Conservation (phyloP, 1,140 invertebrate species). For the Reticulitermes speratus region DNA sequence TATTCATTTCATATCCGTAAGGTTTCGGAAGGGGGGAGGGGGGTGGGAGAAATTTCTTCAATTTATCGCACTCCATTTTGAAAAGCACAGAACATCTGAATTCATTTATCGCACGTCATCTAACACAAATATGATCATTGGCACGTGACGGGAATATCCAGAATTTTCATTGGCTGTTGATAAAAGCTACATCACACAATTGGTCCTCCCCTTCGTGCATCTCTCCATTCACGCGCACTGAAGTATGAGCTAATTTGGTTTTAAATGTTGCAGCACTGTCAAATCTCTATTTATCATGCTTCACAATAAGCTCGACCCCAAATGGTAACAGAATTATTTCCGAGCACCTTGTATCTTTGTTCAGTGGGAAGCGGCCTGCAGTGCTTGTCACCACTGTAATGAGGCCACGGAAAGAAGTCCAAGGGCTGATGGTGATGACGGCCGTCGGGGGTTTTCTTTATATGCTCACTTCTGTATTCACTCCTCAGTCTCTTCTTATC, state of each 20-base stretch:
- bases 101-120: slow-evolving; percentile 12
- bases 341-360: neutral
- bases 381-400: too few species aligned
- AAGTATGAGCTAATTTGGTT: slow-evolving; percentile 15
- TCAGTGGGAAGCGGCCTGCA: too few species aligned
- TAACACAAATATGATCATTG: neutral
- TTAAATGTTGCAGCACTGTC: neutral
- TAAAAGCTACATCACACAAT: neutral
- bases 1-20: too few species aligned
- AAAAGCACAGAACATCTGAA: neutral
- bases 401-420: too few species aligned
- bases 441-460: too few species aligned
- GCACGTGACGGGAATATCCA: slow-evolving; percentile 3
- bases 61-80: too few species aligned
- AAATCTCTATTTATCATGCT: neutral
- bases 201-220: neutral
- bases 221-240: neutral
- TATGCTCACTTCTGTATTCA: too few species aligned
- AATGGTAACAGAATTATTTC: neutral
- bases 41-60: too few species aligned
- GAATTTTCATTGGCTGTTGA: neutral
- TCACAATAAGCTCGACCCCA: neutral
- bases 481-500: too few species aligned
- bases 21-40: too few species aligned
- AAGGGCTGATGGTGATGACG: too few species aligned